Evolutionary conservation across 2,113 vertebrate species (phyloP).

Genomic region (Pavo muticus): DNA sequence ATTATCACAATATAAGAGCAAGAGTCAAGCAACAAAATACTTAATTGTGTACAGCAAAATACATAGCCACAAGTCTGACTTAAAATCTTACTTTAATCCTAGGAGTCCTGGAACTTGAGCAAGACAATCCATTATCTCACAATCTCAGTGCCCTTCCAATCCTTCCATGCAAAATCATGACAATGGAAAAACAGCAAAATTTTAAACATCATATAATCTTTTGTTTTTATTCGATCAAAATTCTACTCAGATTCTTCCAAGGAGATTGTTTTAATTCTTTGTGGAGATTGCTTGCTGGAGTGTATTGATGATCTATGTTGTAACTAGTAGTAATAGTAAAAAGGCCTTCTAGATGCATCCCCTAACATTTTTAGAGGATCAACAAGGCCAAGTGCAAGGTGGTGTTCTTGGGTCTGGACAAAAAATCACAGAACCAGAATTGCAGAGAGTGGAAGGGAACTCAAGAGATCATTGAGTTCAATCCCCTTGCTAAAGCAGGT

Average conservation of each 20-base stretch:
- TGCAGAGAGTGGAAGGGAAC: too few relatives aligned
- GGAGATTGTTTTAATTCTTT: neutral
- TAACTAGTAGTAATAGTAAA: neutral
- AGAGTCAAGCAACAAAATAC: constrained; percentile 19
- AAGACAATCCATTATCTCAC: neutral
- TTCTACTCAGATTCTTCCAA: neutral
- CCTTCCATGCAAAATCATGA: neutral
- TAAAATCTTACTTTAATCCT: neutral
- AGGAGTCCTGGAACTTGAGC: neutral
- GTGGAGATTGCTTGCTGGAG: neutral
- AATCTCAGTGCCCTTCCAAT: neutral
- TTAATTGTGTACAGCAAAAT: neutral
- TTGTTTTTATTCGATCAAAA: neutral
- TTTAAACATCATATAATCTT: neutral
- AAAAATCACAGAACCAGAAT: too few relatives aligned
- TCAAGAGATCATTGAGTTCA: too few relatives aligned
- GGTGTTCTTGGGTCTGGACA: neutral
- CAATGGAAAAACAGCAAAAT: neutral
- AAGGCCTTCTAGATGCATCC: neutral
- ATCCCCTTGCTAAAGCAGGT: too few relatives aligned
- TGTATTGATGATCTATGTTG: neutral
- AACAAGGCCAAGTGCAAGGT: neutral
- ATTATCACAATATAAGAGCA: neutral
- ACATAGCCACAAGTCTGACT: neutral
- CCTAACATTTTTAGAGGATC: neutral